Evolutionary conservation across 2,113 vertebrate genomes (phyloP), one percentile per base, ranked within the genome.

Genomic region (Boleophthalmus pectinirostris): DNA sequence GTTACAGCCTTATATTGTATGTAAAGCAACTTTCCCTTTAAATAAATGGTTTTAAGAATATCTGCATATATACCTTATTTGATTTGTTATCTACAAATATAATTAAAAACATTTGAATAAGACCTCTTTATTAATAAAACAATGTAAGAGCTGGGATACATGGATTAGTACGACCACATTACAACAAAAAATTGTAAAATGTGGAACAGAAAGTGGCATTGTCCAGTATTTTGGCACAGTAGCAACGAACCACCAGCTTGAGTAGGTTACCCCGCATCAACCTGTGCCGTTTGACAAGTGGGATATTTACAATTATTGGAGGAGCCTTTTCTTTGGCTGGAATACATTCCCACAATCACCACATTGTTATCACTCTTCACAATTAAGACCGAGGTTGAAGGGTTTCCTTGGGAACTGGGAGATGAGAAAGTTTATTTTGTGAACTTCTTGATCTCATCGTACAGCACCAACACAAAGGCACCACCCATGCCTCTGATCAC

Each of bases 401-500:
- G 81, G 65, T 83, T 87, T 87, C 83, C 73, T 83, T 75, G 43
- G 68, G 75, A 65, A 61, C 23, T 70, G 10, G 63, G 75, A 53
- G 54, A 69, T 74, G 60, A 80, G 16, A 74, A 67, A 76, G 73
- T 91, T 95, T 96, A 82, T 14, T 74, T 95, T 89, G 95, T 94
- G 3, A 54, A 95, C 84, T 99, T 99, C 93, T 99, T 99, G 85
- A 99, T 98, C 91, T 99, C 98, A 76, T 99, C 98, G 10, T 99
- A 99, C 92, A 99, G 92, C 84, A 99, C 98, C 90, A 99, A 77
- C 92, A 99, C 98, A 82, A 99, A 99, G 89, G 98, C 98, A 21
- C 98, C 98, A 0, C 98, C 98, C 97, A 98, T 98, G 89, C 98
- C 98, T 94, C 98, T 95, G 92, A 99, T 86, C 78, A 99, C 98